These are phyloP conservation scores for Schizopygopsis malacanthus DNA, from an alignment of 2,797 vertebrate species.

Conservation along the genomic window DNA sequence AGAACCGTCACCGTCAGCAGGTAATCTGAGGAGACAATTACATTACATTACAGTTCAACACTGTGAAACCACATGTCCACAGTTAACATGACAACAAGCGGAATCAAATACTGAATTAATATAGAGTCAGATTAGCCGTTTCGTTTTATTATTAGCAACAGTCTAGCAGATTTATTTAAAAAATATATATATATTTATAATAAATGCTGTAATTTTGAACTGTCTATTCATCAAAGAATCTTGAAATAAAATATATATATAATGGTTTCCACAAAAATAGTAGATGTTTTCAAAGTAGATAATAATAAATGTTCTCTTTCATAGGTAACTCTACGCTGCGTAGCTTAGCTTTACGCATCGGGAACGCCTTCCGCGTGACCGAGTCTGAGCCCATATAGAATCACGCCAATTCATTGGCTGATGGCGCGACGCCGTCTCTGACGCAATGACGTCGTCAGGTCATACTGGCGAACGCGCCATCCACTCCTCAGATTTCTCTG, in stretches of 20 bases:
- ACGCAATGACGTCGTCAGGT: no score
- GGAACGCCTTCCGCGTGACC: no score
- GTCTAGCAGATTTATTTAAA: no score
- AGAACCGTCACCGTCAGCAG: conserved; percentile 56
- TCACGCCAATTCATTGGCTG: no score
- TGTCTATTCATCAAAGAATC: background rate
- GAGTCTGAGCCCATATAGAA: no score
- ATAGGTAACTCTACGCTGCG: no score
- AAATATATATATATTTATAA: background rate
- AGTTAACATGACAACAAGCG: no score
- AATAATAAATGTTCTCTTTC: no score
- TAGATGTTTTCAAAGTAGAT: background rate
- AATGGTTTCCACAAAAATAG: background rate
- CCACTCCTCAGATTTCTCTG: no score
- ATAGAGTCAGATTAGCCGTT: background rate
- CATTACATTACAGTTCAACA: background rate
- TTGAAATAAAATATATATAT: background rate
- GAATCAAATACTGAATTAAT: background rate
- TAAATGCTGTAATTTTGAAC: background rate
- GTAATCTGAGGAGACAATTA: conserved; percentile 50
- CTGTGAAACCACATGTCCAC: background rate
- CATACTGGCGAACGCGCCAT: no score
- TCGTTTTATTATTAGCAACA: background rate
- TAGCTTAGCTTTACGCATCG: no score
- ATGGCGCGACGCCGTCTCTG: no score